Evolutionary conservation across 1,140 invertebrate species (phyloP), one percentile per base, ranked within the genome.

Genomic region (Chlorops oryzae): DNA sequence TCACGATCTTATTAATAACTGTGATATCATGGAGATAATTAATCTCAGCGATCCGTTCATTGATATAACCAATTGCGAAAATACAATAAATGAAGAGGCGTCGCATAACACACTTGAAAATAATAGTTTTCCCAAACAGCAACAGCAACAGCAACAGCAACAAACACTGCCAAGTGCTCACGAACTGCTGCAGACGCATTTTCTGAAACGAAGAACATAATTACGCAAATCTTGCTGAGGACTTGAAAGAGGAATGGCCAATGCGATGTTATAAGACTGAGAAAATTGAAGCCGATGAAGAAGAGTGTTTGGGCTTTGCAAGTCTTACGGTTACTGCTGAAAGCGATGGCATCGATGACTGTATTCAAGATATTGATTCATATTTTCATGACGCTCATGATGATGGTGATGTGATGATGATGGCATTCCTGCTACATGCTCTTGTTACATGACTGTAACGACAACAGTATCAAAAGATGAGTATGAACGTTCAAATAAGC

Each of bases 11-110:
- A 70, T 70, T 2, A 70, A 70, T 35, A 70, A 70, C 37, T 70
- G 67, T 58, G 67, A 70, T 52, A 70, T 70, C 17, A 70, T 70
- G 67, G 67, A 70, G 52, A 70, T 70, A 15, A 68, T 70, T 6
- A 68, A 68, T 45, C 46, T 70, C 9, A 67, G 70, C 22, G 67
- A 70, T 59, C 62, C 65, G 2, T 70, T 68, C 12, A 70, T 70
- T 34, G 63, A 70, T 24, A 70, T 70, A 41, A 49, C 67, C 0
- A 67, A 70, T 17, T 67, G 70, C 48, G 53, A 65, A 2, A 61
- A 65, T 50, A 57, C 56, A 12, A 52, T 40, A 40, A 3, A 1
- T 24, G 34, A 24, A 42, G 48, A 32, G 38, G 24, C 24, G 40
- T 22, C 7, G n/a, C 34, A 10, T 5, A 10, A 17, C 40, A 22